These are phyloP conservation scores for Penaeus chinensis DNA, from an alignment of 1,140 invertebrate genomes.

Conservation along the genomic window DNA sequence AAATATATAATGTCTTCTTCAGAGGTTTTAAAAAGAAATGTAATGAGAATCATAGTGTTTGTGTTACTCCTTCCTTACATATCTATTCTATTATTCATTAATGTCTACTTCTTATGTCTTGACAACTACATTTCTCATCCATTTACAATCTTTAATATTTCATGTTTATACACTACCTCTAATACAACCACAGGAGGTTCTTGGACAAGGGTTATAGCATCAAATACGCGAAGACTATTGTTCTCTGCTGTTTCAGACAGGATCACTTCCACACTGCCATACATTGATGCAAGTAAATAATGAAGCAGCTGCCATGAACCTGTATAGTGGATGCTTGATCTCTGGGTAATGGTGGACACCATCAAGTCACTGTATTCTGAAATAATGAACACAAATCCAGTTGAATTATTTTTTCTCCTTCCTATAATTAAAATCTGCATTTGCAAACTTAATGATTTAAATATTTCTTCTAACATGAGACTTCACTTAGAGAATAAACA, in stretches of 20 bases:
- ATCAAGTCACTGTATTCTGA: slow-evolving; percentile 92
- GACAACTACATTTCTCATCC: neutral
- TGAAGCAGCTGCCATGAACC: slow-evolving; percentile 83
- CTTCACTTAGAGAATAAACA: neutral
- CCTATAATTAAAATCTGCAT: neutral
- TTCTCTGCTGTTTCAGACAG: slow-evolving; percentile 74
- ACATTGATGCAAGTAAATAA: slow-evolving; percentile 85
- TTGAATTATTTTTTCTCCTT: neutral
- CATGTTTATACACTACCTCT: slow-evolving; percentile 73
- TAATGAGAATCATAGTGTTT: neutral
- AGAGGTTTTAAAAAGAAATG: neutral
- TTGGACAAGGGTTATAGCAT: slow-evolving; percentile 83
- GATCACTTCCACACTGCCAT: slow-evolving; percentile 81
- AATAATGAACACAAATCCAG: slow-evolving; percentile 21
- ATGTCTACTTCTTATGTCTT: neutral
- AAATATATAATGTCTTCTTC: too few species aligned
- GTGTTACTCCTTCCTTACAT: neutral
- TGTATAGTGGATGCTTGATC: slow-evolving; percentile 88
- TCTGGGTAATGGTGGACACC: slow-evolving; percentile 91
- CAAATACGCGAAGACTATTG: slow-evolving; percentile 70
- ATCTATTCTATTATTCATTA: neutral
- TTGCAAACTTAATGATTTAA: neutral
- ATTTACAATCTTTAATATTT: neutral
- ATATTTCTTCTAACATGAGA: neutral
- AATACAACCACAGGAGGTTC: slow-evolving; percentile 86